phyloP scores from a whole-genome alignment of 92 coral and sea anemone genomes.

The Galaxea fascicularis region DNA sequence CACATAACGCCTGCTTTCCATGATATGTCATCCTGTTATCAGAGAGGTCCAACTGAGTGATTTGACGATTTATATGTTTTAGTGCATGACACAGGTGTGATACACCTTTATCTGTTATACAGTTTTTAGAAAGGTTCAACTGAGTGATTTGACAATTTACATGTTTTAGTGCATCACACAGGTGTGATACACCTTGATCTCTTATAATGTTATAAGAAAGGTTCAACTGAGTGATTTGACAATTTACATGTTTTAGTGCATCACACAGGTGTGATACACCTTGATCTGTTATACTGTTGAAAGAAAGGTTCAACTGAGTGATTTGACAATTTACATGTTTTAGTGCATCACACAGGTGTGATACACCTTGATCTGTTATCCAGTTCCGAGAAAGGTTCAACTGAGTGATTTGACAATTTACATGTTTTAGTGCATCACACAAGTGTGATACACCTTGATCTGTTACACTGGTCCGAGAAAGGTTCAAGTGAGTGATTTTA shows the following conservation, averaged over 20 bases:
- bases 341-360: conserved; percentile 10
- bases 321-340: conserved; percentile 35
- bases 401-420: conserved; percentile 27
- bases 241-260: conserved; percentile 20
- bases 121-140: neutral
- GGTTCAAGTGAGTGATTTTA: neutral
- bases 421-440: neutral
- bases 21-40: neutral
- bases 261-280: conserved; percentile 32
- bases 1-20: neutral
- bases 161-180: neutral
- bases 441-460: neutral
- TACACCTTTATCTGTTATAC: neutral
- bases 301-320: conserved; percentile 2
- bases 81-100: neutral
- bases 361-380: neutral
- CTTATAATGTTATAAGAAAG: neutral
- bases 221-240: conserved; percentile 30
- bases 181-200: conserved; percentile 2
- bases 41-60: neutral
- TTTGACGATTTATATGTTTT: neutral
- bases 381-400: neutral
- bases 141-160: neutral
- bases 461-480: neutral
- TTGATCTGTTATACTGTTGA: neutral